Evolutionary conservation across 1,140 invertebrate species (phyloP).

Genomic region (Cydia fagiglandana): DNA sequence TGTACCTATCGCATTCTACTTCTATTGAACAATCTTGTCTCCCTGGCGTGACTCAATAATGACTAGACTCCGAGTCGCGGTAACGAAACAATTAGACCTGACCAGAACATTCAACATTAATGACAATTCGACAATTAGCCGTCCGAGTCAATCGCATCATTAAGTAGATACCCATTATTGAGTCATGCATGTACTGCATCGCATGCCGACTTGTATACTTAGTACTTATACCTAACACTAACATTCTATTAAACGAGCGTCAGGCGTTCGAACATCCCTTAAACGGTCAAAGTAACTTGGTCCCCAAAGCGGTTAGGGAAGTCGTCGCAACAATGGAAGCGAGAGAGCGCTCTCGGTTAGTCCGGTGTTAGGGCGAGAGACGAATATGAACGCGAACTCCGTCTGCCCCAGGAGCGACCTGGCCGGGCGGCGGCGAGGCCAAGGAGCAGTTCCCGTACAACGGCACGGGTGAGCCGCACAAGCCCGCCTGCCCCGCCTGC

Average conservation of each 20-base stretch:
- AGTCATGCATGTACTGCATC: conserved; percentile 61
- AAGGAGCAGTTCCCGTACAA: conserved; percentile 28
- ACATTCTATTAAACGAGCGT: conserved; percentile 60
- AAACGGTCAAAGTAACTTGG: conserved; percentile 39
- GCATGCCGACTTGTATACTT: conserved; percentile 36
- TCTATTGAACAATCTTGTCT: conserved; percentile 48
- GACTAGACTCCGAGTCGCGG: conserved; percentile 45
- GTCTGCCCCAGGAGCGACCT: conserved; percentile 72
- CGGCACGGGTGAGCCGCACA: conserved; percentile 46
- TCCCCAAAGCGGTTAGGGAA: conserved; percentile 37
- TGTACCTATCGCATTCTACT: conserved; percentile 23
- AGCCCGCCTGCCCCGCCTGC: conserved; percentile 84
- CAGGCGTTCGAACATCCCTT: conserved; percentile 48
- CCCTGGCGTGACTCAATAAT: conserved; percentile 59
- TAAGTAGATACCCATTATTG: conserved; percentile 65
- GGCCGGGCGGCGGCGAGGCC: conserved; percentile 51
- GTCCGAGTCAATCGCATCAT: conserved; percentile 47
- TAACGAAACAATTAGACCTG: conserved; percentile 51
- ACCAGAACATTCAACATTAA: conserved; percentile 47
- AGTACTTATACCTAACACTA: conserved; percentile 60
- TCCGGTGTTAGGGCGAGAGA: conserved; percentile 39
- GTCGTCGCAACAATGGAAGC: conserved; percentile 62
- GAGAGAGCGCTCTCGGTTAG: conserved; percentile 38
- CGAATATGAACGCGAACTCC: conserved; percentile 63
- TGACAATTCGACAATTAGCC: conserved; percentile 44